Base-by-base conservation (phyloP, 2,113 vertebrate species). In the Platysternon megacephalum region DNA sequence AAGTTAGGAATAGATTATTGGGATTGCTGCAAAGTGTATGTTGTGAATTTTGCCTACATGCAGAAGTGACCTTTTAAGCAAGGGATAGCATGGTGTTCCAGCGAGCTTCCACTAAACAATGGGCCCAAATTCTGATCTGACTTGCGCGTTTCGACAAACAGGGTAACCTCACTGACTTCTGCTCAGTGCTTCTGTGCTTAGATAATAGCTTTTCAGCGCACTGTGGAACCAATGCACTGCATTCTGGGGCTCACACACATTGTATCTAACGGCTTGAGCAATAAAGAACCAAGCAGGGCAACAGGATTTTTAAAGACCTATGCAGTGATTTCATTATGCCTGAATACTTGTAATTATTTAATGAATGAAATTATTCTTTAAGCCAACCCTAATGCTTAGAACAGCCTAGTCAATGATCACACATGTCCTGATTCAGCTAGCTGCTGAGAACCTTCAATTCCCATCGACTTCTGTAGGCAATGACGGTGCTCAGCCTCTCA, bases 401-500 rank as follows among this genome's bases (percentile, higher is more conserved):
- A 89, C 61, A 84, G 39, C 19, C 61, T 68, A 84, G 48, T 80
- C 24, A 42, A 90, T 21, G 90, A 79, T 1, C 48, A 22, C 72
- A 92, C 32, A 89, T 93, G 88, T 19, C 79, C 39, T 92, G n/a
- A 51, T 79, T 86, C 83, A 52, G 65, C 88, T 91, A 39, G 32
- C 79, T 32, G 24, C 56, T 32, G 56, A 87, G 29, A 86, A 35
- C 35, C n/a, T 79, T 89, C 2, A 0, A 79, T 13, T 74, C 81
- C 88, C 46, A 83, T 72, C 56, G 86, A 84, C 28, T 92, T 86
- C 4, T 1, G 2, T 1, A 52, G 49, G 79, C 91, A 89, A 82
- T 3, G 76, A 35, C 28, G 82, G 76, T 0, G 2, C 86, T 81
- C 74, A 88, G 91, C 58, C 96, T 44, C 44, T 39, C 81, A 11